Evolutionary conservation across 2,888 invertebrate genomes (phyloP).

Genomic region (Phortica okadai): DNA sequence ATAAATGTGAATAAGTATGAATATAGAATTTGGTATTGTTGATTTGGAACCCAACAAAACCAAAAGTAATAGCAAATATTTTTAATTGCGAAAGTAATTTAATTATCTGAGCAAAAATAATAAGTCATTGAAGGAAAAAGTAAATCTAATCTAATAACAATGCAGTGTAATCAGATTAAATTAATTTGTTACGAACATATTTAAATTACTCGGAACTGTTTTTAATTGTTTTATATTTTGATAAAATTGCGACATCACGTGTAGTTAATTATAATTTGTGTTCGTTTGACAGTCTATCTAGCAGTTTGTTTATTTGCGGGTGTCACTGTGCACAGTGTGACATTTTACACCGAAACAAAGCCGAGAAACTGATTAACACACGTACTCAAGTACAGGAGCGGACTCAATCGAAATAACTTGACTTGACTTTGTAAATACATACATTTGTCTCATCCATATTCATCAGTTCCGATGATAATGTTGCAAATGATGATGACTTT

Average conservation of each 20-base stretch:
- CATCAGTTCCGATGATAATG: no score
- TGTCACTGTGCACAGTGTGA: slow-evolving; percentile 44
- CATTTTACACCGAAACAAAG: slow-evolving; percentile 56
- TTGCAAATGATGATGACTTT: no score
- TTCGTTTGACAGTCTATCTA: slow-evolving; percentile 39
- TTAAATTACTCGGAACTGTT: not conserved
- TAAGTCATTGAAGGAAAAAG: no score
- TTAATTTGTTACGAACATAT: not conserved
- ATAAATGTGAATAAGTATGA: no score
- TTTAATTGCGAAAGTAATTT: no score
- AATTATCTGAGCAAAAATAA: no score
- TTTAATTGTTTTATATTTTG: not conserved
- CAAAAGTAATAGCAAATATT: no score
- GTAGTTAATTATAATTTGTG: slow-evolving; percentile 39
- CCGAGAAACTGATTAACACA: slow-evolving; percentile 7
- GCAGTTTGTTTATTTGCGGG: slow-evolving; percentile 30
- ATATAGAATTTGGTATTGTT: no score
- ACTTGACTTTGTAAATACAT: not conserved
- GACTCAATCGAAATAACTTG: not conserved
- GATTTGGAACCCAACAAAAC: no score
- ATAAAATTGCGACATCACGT: slow-evolving; percentile 39
- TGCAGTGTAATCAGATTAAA: not conserved
- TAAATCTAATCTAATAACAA: no score
- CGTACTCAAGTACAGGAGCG: not conserved
- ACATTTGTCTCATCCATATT: no score